phyloP scores from a whole-genome alignment of 2,797 vertebrate genomes.

The Serranus cabrilla region DNA sequence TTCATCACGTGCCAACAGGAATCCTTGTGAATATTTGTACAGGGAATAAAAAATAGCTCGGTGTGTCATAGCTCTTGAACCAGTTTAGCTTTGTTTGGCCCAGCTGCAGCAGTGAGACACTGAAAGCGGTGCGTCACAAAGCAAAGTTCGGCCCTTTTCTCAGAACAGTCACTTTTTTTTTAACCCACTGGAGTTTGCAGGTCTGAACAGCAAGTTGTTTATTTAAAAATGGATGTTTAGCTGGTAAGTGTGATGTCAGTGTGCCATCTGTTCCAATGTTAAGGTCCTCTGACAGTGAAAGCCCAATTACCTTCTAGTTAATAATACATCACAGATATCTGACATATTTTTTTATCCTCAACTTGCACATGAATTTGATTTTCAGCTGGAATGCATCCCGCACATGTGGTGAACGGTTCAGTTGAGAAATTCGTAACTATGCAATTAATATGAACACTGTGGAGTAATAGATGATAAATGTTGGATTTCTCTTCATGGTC shows the following conservation, averaged over 20 bases:
- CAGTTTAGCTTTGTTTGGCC: background rate
- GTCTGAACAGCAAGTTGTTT: conserved; percentile 4
- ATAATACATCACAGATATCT: conserved; percentile 46
- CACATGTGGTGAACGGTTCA: background rate
- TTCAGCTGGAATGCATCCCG: conserved; percentile 4
- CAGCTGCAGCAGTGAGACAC: background rate
- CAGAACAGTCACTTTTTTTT: background rate
- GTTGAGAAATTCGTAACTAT: conserved; percentile 1
- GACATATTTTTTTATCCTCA: conserved; percentile 33
- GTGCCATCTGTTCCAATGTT: conserved; percentile 47
- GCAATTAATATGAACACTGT: conserved; percentile 1
- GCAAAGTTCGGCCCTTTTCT: background rate
- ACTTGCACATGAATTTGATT: conserved; percentile 15
- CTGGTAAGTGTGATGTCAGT: conserved; percentile 23
- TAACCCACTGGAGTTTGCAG: background rate
- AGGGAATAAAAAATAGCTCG: background rate
- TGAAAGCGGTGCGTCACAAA: background rate
- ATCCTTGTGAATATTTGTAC: background rate
- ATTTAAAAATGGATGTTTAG: conserved; percentile 25
- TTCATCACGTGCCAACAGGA: background rate
- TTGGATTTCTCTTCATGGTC: background rate
- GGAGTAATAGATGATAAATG: conserved; percentile 4
- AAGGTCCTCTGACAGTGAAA: conserved; percentile 31
- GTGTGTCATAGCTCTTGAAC: background rate
- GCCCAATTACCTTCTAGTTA: conserved; percentile 44